Conservation (phyloP, 2,113 vertebrate species). For the Phylloscopus whistleri region DNA sequence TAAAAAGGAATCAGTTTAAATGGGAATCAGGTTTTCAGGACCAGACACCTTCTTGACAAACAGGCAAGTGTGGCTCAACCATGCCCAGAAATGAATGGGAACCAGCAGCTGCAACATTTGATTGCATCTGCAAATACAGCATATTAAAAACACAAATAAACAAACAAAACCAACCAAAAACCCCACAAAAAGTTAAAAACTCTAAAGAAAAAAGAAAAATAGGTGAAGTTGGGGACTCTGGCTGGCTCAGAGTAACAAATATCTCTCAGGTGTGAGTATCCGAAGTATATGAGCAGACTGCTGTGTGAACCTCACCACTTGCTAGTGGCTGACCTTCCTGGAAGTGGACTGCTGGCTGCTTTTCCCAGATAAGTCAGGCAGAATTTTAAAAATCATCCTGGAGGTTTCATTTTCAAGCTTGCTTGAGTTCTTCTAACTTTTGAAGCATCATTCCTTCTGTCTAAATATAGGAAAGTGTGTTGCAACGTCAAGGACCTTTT, state of each 20-base stretch:
- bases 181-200: not conserved
- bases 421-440: not conserved
- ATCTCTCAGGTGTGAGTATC: not conserved
- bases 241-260: not conserved
- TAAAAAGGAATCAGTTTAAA: not conserved
- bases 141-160: not conserved
- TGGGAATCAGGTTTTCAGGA: not conserved
- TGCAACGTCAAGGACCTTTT: not conserved
- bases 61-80: not conserved
- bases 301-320: not conserved
- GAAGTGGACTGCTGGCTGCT: not conserved
- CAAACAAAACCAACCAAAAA: not conserved
- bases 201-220: not conserved
- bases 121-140: not conserved
- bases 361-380: not conserved
- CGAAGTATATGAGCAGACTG: not conserved
- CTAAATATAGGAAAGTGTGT: not conserved
- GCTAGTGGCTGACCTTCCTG: not conserved
- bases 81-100: not conserved
- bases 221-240: not conserved
- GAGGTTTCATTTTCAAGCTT: not conserved
- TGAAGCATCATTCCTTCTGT: not conserved
- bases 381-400: not conserved
- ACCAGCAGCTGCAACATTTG: not conserved
- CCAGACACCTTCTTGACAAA: not conserved